phyloP scores from a whole-genome alignment of 2,113 vertebrate genomes.

The Rissa tridactyla region DNA sequence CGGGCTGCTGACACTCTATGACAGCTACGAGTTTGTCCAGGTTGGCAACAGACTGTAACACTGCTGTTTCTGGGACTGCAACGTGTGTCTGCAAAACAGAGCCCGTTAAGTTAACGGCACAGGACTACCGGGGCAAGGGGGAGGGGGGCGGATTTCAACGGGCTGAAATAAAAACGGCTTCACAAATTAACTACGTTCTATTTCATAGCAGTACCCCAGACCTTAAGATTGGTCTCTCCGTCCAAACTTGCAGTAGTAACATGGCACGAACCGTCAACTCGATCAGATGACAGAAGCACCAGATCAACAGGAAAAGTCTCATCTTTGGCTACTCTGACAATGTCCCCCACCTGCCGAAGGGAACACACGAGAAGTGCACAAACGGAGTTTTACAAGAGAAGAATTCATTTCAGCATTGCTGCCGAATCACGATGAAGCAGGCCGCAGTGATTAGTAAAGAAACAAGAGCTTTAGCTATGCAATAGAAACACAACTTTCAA shows the following conservation, averaged over 20 bases:
- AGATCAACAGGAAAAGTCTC: conserved; percentile 96
- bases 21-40: conserved; percentile 90
- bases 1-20: conserved; percentile 96
- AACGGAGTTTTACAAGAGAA: not conserved
- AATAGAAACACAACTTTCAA: not conserved
- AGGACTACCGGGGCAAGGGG: not conserved
- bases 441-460: not conserved
- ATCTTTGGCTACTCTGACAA: conserved; percentile 98
- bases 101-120: not conserved
- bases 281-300: conserved; percentile 92
- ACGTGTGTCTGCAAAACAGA: conserved; percentile 81
- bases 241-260: conserved; percentile 96
- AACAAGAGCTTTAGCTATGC: not conserved
- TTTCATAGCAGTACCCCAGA: not conserved
- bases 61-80: conserved; percentile 90
- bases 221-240: conserved; percentile 98
- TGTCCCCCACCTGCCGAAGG: conserved; percentile 88
- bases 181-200: not conserved
- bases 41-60: conserved; percentile 88
- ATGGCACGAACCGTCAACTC: conserved; percentile 90
- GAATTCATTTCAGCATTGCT: not conserved
- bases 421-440: not conserved
- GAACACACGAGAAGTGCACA: not conserved
- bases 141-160: accelerated
- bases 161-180: not conserved